Conservation (phyloP, 35 echinoderm and acorn worm genomes). For the Heliocidaris tuberculata region DNA sequence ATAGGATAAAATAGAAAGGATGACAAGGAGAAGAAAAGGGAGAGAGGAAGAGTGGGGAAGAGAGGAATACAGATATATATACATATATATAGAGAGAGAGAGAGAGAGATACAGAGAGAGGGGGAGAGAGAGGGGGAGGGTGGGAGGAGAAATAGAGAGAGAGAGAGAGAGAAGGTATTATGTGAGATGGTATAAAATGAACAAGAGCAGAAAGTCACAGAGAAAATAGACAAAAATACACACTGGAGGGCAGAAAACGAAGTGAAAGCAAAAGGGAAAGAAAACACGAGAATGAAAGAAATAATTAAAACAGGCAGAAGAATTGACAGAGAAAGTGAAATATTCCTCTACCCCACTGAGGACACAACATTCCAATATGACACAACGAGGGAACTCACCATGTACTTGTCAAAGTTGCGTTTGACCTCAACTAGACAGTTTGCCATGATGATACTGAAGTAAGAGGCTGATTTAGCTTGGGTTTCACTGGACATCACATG, state of each 20-base stretch:
- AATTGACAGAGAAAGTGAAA: too few species aligned
- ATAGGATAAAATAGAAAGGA: neutral
- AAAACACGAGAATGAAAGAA: too few species aligned
- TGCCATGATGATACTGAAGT: slow-evolving; percentile 86
- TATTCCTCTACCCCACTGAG: too few species aligned
- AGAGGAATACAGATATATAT: neutral
- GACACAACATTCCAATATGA: too few species aligned
- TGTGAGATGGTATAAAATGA: too few species aligned
- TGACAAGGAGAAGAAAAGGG: neutral
- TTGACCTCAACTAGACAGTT: slow-evolving; percentile 97
- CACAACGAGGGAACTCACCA: slow-evolving; percentile 62
- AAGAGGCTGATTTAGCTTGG: slow-evolving; percentile 68
- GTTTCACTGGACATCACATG: slow-evolving; percentile 74
- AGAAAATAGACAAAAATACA: too few species aligned
- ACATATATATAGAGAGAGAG: too few species aligned
- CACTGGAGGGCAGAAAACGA: too few species aligned
- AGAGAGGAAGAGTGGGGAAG: neutral
- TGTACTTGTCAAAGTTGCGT: slow-evolving; percentile 90
- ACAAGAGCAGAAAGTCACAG: too few species aligned
- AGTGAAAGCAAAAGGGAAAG: too few species aligned
- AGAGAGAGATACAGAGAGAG: neutral
- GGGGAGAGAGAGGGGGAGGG: neutral
- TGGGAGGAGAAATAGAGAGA: neutral
- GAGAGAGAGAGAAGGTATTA: too few species aligned
- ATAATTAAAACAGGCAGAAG: too few species aligned